These are phyloP conservation scores for Saccopteryx bilineata DNA, from an alignment of 2,113 vertebrate genomes.

Conservation along the genomic window DNA sequence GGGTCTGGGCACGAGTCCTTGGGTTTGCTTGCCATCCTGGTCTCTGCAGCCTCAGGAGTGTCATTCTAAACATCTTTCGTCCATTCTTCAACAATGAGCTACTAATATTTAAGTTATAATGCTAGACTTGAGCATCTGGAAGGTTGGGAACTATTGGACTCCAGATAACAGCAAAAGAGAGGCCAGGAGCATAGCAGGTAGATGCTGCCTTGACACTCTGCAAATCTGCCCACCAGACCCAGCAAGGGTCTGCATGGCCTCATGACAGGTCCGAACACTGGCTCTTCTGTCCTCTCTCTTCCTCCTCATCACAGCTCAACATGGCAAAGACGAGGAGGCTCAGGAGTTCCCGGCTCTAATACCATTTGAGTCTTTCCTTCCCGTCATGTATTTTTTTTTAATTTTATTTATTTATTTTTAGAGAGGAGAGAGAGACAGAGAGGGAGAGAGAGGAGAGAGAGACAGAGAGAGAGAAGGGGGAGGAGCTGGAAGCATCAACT, in stretches of 20 bases:
- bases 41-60: neutral
- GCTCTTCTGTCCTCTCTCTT: neutral
- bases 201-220: fast-evolving
- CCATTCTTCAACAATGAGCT: slow-evolving; percentile 45
- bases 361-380: slow-evolving; percentile 7
- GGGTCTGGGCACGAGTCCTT: neutral
- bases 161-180: neutral
- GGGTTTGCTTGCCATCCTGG: neutral
- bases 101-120: slow-evolving; percentile 22
- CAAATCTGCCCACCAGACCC: neutral
- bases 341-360: neutral
- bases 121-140: neutral
- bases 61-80: slow-evolving; percentile 18
- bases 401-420: too few relatives aligned
- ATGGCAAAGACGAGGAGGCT: neutral
- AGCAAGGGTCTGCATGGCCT: fast-evolving
- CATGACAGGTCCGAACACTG: neutral
- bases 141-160: neutral
- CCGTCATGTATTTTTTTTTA: neutral
- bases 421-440: too few relatives aligned
- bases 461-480: too few relatives aligned
- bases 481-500: too few relatives aligned
- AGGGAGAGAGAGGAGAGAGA: too few relatives aligned
- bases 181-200: neutral
- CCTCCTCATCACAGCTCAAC: neutral